Evolutionary conservation across 2,797 vertebrate genomes (phyloP).

Genomic region (Sebastes diaconus): DNA sequence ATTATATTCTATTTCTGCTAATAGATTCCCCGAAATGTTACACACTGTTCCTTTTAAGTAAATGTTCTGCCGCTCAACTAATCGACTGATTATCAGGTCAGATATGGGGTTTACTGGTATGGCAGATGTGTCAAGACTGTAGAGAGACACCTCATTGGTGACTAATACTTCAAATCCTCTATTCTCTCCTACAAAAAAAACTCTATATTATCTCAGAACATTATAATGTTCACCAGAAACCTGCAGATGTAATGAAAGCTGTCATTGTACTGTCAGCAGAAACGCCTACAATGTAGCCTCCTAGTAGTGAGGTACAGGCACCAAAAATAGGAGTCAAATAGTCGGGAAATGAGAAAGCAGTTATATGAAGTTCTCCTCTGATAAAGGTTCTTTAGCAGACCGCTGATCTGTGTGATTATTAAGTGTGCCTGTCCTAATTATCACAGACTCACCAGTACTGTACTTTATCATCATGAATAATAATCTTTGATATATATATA

Average conservation of each 20-base stretch:
- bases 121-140: neutral
- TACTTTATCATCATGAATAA: slow-evolving; percentile 50
- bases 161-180: neutral
- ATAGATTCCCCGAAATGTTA: too few relatives aligned
- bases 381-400: slow-evolving; percentile 4
- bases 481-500: slow-evolving; percentile 17
- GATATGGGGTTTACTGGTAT: neutral
- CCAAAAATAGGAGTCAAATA: slow-evolving; percentile 1
- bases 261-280: neutral
- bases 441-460: slow-evolving; percentile 32
- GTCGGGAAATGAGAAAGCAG: neutral
- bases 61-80: neutral
- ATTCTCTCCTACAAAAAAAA: neutral
- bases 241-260: slow-evolving; percentile 1
- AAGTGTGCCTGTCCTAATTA: slow-evolving; percentile 37
- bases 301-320: neutral
- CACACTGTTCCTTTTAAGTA: neutral
- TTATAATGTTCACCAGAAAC: neutral
- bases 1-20: too few relatives aligned
- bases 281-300: neutral
- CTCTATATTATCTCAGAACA: neutral
- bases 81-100: neutral
- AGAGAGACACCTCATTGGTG: neutral
- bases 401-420: slow-evolving; percentile 34
- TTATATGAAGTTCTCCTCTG: slow-evolving; percentile 10